Percentiles rank a stretch among this genome's conserved stretches.
Evolutionary conservation across 2,797 vertebrate species (phyloP).

Genomic region (Cephalopachus bancanus): DNA sequence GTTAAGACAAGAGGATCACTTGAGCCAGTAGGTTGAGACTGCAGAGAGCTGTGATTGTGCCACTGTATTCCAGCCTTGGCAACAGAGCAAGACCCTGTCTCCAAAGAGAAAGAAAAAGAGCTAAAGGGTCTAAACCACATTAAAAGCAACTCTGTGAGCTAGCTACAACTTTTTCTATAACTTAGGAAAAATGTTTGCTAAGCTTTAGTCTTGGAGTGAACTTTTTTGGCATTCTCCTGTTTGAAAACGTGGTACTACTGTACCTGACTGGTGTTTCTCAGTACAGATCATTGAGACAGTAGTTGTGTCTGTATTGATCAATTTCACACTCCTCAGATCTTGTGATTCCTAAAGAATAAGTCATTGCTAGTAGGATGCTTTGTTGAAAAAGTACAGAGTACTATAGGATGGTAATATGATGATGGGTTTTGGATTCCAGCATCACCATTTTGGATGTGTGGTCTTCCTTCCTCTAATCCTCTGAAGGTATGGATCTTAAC

Average conservation of each 20-base stretch:
- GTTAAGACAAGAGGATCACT: too few species aligned
- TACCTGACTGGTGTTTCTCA: background rate
- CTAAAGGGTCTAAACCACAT: background rate
- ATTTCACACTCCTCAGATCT: background rate
- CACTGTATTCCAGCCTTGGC: too few species aligned
- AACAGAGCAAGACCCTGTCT: too few species aligned
- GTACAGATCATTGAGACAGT: background rate
- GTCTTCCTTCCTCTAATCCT: background rate
- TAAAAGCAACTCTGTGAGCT: constrained; percentile 14
- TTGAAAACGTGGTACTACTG: background rate
- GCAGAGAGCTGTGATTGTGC: too few species aligned
- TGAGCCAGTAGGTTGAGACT: too few species aligned
- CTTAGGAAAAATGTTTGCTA: background rate
- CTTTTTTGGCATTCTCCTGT: background rate
- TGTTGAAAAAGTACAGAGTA: background rate
- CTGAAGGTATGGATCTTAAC: background rate
- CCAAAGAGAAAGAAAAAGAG: too few species aligned
- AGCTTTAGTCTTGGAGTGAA: background rate
- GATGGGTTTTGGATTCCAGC: background rate
- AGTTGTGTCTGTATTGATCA: background rate
- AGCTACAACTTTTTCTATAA: background rate
- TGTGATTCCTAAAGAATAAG: background rate
- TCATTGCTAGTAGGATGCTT: background rate
- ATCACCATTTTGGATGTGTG: background rate
- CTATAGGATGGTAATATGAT: background rate